Conservation (phyloP, 2,113 vertebrate species). For the Chloropsis cyanopogon region DNA sequence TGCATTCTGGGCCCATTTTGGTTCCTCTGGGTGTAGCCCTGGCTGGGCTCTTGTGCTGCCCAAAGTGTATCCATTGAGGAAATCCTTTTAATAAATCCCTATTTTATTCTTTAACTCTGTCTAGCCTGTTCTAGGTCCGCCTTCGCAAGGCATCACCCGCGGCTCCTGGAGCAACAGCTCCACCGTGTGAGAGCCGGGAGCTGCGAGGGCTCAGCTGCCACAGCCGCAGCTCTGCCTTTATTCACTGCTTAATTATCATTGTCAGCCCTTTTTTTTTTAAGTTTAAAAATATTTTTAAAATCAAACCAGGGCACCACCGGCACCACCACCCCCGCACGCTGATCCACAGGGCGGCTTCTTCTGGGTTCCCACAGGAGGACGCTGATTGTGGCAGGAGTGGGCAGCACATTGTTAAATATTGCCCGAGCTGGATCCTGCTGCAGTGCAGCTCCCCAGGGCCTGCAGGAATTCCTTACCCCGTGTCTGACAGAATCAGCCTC, state of each 20-base stretch:
- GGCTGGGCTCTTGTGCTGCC: not conserved
- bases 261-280: too few species aligned
- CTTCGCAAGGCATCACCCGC: not conserved
- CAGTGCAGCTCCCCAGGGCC: accelerated
- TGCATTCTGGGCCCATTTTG: not conserved
- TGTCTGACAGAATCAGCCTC: accelerated
- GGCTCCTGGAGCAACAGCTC: slow-evolving; percentile 23
- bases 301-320: accelerated
- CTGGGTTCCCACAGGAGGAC: accelerated
- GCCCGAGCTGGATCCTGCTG: not conserved
- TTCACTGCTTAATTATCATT: accelerated
- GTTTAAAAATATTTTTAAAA: not conserved
- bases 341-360: not conserved
- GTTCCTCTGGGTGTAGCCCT: not conserved
- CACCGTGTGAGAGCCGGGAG: slow-evolving; percentile 10
- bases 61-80: not conserved
- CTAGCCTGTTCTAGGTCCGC: not conserved
- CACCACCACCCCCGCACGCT: accelerated
- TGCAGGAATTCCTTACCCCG: accelerated
- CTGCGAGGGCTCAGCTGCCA: not conserved
- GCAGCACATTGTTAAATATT: accelerated
- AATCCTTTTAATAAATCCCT: not conserved
- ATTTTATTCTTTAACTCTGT: not conserved
- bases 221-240: accelerated
- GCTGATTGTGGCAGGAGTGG: accelerated